These are phyloP conservation scores for Ornithoptera priamus DNA, from an alignment of 2,888 invertebrate species.

Conservation along the genomic window DNA sequence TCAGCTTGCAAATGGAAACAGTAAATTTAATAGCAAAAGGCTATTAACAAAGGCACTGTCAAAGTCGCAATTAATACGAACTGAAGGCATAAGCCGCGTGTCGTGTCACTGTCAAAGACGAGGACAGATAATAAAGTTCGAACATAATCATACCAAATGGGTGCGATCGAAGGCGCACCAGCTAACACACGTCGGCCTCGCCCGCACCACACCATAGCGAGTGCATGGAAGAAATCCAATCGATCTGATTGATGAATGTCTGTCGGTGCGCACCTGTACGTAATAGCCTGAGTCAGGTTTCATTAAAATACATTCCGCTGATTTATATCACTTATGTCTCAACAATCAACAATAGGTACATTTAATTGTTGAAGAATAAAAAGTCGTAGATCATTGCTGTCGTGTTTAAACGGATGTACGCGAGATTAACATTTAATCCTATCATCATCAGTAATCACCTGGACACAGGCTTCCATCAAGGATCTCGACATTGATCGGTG, in stretches of 20 bases:
- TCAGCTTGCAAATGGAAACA: background rate
- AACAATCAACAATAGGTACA: conserved; percentile 5
- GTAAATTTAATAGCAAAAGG: conserved; percentile 10
- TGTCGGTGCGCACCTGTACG: conserved; percentile 28
- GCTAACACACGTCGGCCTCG: conserved; percentile 68
- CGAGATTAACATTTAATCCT: no score
- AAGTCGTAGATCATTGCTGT: no score
- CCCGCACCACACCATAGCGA: conserved; percentile 42
- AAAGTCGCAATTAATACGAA: conserved; percentile 33
- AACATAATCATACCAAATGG: conserved; percentile 76
- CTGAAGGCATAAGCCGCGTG: conserved; percentile 38
- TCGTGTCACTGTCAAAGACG: conserved; percentile 60
- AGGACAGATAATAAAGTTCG: conserved; percentile 69
- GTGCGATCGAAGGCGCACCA: conserved; percentile 66
- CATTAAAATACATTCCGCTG: conserved; percentile 13
- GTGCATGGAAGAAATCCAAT: conserved; percentile 66
- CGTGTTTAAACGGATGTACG: no score
- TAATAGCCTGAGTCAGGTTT: conserved; percentile 18
- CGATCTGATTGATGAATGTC: conserved; percentile 52
- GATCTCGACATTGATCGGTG: no score
- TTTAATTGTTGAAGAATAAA: no score
- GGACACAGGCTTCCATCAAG: no score
- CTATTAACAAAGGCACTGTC: conserved; percentile 28
- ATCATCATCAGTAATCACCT: no score
- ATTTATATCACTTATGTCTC: conserved; percentile 26